phyloP scores from a whole-genome alignment of 2,113 vertebrate species.

The Xenopus tropicalis region UCB_Xtro_10.0 CM004444.2:152400001-152400500 shows the following conservation, averaged over 20 bases:
- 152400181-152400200: not conserved
- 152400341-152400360: not conserved
- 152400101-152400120: conserved; percentile 2
- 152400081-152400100: conserved; percentile 3
- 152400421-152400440: not conserved
- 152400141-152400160: not conserved
- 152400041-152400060: conserved; percentile 5
- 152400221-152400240: not conserved
- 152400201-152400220: not conserved
- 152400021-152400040: conserved; percentile 14
- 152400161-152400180: not conserved
- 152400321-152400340: not conserved
- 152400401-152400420: not conserved
- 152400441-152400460: not conserved
- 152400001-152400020: not conserved
- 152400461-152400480: not conserved
- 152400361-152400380: not conserved
- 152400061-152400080: conserved; percentile 12
- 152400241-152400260: not conserved
- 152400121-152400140: not conserved
- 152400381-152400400: not conserved
- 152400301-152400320: not conserved
- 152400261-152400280: not conserved
- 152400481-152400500: not conserved
- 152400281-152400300: not conserved